These are phyloP conservation scores for Chloropsis hardwickii DNA, from an alignment of 2,113 vertebrate species.

Conservation along the genomic window DNA sequence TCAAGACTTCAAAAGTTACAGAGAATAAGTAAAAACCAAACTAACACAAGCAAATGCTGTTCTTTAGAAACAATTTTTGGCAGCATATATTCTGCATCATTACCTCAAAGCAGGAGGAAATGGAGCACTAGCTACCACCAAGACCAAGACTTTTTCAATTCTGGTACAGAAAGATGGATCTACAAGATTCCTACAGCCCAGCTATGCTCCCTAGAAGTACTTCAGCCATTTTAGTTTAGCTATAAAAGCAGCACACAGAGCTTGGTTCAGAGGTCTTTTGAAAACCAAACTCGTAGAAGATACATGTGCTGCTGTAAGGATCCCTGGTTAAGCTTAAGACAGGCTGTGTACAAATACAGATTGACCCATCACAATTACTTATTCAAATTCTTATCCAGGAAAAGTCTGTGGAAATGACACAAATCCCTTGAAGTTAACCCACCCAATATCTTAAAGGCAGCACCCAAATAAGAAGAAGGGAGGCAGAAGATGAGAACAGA, in stretches of 20 bases:
- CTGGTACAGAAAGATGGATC: neutral
- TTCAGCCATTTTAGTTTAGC: neutral
- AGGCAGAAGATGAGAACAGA: neutral
- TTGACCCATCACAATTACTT: neutral
- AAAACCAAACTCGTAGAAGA: neutral
- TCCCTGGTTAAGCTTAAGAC: neutral
- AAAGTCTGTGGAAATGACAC: neutral
- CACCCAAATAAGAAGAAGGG: neutral
- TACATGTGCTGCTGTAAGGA: neutral
- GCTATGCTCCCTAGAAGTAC: neutral
- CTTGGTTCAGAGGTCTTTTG: neutral
- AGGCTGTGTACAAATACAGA: neutral
- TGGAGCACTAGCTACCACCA: neutral
- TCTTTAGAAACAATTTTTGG: neutral
- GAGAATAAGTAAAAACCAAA: neutral
- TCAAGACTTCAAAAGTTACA: neutral
- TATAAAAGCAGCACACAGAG: neutral
- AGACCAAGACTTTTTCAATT: neutral
- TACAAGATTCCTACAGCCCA: neutral
- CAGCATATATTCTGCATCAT: neutral
- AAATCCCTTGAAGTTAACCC: neutral
- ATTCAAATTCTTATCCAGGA: neutral
- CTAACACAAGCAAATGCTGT: neutral
- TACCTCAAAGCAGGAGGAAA: neutral
- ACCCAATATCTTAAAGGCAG: neutral